Evolutionary conservation across 1,140 invertebrate genomes (phyloP).

Genomic region (Carposina sasakii): DNA sequence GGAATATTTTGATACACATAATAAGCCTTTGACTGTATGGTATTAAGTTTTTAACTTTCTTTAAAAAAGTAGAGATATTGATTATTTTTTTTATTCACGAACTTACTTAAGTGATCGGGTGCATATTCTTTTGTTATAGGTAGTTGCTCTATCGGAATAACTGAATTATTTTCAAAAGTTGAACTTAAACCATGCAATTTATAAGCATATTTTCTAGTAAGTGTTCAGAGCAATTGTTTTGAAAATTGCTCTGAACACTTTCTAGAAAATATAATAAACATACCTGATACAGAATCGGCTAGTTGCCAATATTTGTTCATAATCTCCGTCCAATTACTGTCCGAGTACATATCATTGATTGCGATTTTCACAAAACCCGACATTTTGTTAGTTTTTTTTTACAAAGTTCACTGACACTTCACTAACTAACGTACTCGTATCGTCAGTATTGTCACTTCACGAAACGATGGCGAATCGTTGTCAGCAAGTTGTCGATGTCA

Average conservation of each 20-base stretch:
- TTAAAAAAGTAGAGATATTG: too few species aligned
- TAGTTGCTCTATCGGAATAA: too few species aligned
- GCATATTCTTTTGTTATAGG: too few species aligned
- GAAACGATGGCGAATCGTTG: constrained; percentile 54
- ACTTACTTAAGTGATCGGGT: too few species aligned
- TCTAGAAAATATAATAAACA: constrained; percentile 9
- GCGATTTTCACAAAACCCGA: constrained; percentile 72
- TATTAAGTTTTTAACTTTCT: too few species aligned
- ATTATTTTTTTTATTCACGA: too few species aligned
- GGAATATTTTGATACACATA: too few species aligned
- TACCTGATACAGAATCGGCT: constrained; percentile 69
- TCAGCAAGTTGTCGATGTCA: constrained; percentile 60
- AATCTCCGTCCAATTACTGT: constrained; percentile 70
- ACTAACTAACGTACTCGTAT: constrained; percentile 24
- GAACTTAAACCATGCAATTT: too few species aligned
- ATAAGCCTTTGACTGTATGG: too few species aligned
- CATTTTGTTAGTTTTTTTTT: constrained; percentile 47
- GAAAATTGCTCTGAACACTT: not conserved
- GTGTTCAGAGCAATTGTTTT: not conserved
- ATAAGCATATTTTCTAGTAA: too few species aligned
- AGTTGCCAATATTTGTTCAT: constrained; percentile 71
- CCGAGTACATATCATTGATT: constrained; percentile 69
- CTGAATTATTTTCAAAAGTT: too few species aligned
- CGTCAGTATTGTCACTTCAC: constrained; percentile 27
- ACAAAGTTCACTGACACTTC: constrained; percentile 29